Evolutionary conservation across 1,140 invertebrate species (phyloP), one percentile per base, ranked within the genome.

Genomic region (Gryon sp.): DNA sequence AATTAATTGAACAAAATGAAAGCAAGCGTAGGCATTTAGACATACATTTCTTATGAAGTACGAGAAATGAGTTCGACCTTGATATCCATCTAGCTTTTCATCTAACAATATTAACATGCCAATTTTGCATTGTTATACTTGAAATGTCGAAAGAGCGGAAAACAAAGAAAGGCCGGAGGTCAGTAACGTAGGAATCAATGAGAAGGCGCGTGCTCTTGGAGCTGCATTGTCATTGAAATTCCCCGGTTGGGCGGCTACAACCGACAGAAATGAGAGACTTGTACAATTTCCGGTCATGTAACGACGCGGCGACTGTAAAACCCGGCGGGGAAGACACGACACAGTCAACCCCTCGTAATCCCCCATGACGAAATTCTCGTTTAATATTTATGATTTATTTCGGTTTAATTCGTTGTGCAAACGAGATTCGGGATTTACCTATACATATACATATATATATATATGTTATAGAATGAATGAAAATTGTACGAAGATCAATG

Each of bases 341-440:
- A 50, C 32, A 53, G 41, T 50, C 79, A 73, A 83, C 83, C 69
- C 86, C 85, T 84, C 80, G 78, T 85, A 87, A 87, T 87, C 83
- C 83, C 81, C 43, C n/a, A 66, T 24, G 83, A 79, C 83, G 84
- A 83, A 86, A 86, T 86, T 83, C 85, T 87, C 86, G 84, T 88
- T 89, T 87, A 87, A 89, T 89, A 89, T 89, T 89, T 89, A 88
- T 88, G 87, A 88, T 89, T 89, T 88, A 89, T 89, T 87, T 89
- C 83, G 80, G 82, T 87, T 89, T 88, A 87, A 87, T 87, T 85
- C 83, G 83, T 85, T 80, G 84, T 80, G 85, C 84, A 87, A 86
- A 87, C 82, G 78, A 83, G 76, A 77, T 76, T 68, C 59, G 11
- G 7, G 73, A 70, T 76, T 70, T 76, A 59, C 57, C n/a, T n/a